Conservation (phyloP, 2,113 vertebrate species). For the Eulacestoma nigropectus region DNA sequence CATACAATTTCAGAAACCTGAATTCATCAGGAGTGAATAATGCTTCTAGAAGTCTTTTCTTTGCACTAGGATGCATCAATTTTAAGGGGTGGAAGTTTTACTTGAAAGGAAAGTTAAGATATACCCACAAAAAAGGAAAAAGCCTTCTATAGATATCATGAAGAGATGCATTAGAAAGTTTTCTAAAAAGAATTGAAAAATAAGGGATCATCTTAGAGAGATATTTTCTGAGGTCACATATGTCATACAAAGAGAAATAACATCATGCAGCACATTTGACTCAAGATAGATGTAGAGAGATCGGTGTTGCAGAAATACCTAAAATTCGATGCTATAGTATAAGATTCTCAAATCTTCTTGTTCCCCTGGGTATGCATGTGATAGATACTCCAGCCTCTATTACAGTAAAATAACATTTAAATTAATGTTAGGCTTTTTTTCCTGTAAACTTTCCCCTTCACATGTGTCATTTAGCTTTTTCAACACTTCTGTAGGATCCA, state of each 20-base stretch:
- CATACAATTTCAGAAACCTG: not conserved
- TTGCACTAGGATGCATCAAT: not conserved
- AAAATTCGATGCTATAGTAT: not conserved
- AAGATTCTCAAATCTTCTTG: not conserved
- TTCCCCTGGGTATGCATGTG: not conserved
- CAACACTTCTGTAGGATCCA: not conserved
- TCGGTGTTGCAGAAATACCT: not conserved
- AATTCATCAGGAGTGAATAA: not conserved
- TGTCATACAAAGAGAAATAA: not conserved
- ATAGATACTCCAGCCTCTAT: not conserved
- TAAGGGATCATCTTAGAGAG: not conserved
- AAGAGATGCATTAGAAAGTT: not conserved
- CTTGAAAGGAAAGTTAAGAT: not conserved
- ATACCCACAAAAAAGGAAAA: not conserved
- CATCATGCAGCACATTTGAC: not conserved
- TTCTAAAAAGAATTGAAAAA: not conserved
- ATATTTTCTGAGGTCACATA: not conserved
- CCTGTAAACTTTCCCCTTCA: not conserved
- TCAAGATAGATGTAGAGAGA: not conserved
- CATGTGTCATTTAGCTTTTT: not conserved
- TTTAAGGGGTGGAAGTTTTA: not conserved
- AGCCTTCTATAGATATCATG: not conserved
- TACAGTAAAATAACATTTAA: not conserved
- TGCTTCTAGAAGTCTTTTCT: not conserved
- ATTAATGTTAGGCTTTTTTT: not conserved